Conservation (phyloP, 2,113 vertebrate genomes). For the Corythaeola cristata region DNA sequence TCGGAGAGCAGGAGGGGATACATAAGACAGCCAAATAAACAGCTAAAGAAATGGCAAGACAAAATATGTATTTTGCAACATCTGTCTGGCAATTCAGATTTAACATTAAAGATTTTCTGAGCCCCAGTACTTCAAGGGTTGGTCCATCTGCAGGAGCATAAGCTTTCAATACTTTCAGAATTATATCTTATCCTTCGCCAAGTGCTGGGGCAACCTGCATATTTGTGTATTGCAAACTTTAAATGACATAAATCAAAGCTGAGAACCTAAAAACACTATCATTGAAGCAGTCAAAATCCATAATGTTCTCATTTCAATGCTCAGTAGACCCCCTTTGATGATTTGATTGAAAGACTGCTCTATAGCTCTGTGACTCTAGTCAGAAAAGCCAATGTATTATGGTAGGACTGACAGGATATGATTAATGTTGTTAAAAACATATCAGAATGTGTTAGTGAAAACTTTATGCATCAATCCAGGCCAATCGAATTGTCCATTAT, state of each 20-base stretch:
- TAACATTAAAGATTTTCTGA: background rate
- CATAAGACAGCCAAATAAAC: background rate
- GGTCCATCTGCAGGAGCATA: background rate
- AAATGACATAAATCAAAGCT: slow-evolving; percentile 1
- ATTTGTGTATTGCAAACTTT: background rate
- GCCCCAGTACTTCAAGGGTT: background rate
- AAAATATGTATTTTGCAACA: background rate
- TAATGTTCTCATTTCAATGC: background rate
- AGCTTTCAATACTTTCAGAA: background rate
- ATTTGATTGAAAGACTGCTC: background rate
- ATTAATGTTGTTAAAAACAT: background rate
- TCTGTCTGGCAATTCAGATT: background rate
- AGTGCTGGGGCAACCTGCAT: background rate
- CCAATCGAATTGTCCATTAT: background rate
- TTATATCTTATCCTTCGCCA: background rate
- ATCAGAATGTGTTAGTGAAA: background rate
- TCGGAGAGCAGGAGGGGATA: background rate
- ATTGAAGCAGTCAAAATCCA: slow-evolving; percentile 1
- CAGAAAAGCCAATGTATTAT: background rate
- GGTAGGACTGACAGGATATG: background rate
- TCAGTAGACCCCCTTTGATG: background rate
- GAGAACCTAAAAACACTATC: background rate
- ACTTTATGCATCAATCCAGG: background rate
- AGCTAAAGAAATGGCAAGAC: background rate
- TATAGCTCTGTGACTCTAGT: background rate